A percentile compares a stretch with the other conserved stretches of the same genome.
phyloP scores from a whole-genome alignment of 1,140 invertebrate species.

The Apocrypta bakeri region DNA sequence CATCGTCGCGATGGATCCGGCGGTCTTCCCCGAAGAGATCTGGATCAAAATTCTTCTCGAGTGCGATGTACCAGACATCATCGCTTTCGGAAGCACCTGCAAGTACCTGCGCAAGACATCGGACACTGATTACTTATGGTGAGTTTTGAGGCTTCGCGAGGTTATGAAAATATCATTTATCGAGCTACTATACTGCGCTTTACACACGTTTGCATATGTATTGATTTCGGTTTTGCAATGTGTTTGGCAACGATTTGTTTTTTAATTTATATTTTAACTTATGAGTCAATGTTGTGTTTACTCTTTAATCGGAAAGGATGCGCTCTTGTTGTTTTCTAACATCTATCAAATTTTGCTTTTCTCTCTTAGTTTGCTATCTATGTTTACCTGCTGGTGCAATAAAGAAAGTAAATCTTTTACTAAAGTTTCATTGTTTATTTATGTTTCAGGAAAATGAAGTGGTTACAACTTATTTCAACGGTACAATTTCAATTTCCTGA shows the following conservation, averaged over 20 bases:
- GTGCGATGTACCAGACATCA: slow-evolving; percentile 74
- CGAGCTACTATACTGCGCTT: background rate
- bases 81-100: slow-evolving; percentile 72
- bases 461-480: slow-evolving; percentile 70
- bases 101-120: slow-evolving; percentile 72
- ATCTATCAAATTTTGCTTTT: background rate
- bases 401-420: background rate
- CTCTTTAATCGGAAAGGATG: too few relatives aligned
- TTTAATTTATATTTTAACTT: too few relatives aligned
- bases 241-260: too few relatives aligned
- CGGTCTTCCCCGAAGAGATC: slow-evolving; percentile 73
- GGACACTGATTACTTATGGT: slow-evolving; percentile 73
- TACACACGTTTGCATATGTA: background rate
- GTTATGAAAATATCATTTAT: background rate
- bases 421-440: slow-evolving; percentile 14
- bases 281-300: too few relatives aligned
- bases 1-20: slow-evolving; percentile 68
- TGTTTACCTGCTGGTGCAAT: background rate
- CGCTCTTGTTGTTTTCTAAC: background rate
- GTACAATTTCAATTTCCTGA: slow-evolving; percentile 72
- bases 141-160: slow-evolving; percentile 55
- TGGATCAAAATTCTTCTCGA: slow-evolving; percentile 74
- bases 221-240: background rate
- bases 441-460: slow-evolving; percentile 72
- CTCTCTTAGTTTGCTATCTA: background rate